Base-by-base conservation (phyloP, 1,140 invertebrate genomes). In the Hyposmocoma kahamanoa region DNA sequence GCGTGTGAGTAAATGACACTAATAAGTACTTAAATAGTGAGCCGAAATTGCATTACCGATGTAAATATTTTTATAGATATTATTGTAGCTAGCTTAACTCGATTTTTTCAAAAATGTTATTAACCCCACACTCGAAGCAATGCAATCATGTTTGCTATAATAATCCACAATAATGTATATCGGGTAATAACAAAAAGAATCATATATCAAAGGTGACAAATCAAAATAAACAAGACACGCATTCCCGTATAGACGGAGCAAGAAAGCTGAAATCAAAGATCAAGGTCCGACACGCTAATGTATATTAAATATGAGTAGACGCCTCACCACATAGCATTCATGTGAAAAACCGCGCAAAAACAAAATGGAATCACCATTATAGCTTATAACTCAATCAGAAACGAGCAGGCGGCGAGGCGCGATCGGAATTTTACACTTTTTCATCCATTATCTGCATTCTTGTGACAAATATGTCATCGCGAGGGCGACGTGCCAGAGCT, bases 351-450 rank as follows among this genome's bases (percentile, higher is more conserved):
- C 58, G 57, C 65, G 73, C 77, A 81, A 81, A 84, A 84, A 84
- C 80, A 69, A 67, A 67, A 74, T 74, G 70, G 67, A 72, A 68
- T 72, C 66, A 73, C 73, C 72, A 79, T 83, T 81, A 79, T 78
- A 77, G 72, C 72, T 81, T 81, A 83, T 83, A 83, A 83, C 79
- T 84, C 79, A 81, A 84, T 84, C 75, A 81, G 70, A 60, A n/a
- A 56, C 48, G 60, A 53, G 61, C 50, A 59, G 66, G 56, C 58
- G 66, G 60, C 59, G 54, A 47, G 53, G 50, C 63, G 60, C 65
- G 66, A 63, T 68, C 70, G 73, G 70, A 69, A 84, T 81, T 78
- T 76, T 69, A 67, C 62, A 79, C 67, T 81, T 84, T 81, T 80
- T 80, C 67, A 72, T 50, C 64, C 64, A 71, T 70, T 70, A 67